These are phyloP conservation scores for Heteronetta atricapilla DNA, from an alignment of 2,113 vertebrate species.

Conservation along the genomic window DNA sequence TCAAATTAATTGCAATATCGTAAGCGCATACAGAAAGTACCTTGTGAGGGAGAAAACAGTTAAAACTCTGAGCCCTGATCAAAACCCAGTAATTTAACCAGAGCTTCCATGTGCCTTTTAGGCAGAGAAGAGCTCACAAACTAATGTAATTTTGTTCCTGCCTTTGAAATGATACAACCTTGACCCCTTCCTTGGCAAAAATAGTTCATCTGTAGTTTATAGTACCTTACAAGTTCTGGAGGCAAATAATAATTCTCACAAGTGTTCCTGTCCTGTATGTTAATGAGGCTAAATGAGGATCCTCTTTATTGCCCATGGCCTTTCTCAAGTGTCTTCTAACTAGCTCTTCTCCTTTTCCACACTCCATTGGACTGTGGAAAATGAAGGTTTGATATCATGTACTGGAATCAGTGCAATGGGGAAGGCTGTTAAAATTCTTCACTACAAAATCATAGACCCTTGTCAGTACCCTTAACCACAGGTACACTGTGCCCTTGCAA, in stretches of 20 bases:
- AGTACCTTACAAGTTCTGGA: not conserved
- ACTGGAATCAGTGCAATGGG: not conserved
- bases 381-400: constrained; percentile 18
- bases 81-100: not conserved
- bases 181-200: constrained; percentile 36
- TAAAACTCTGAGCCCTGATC: not conserved
- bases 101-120: not conserved
- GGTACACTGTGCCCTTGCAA: constrained; percentile 31
- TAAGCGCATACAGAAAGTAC: not conserved
- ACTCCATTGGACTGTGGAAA: constrained; percentile 57
- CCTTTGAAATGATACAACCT: not conserved
- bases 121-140: not conserved
- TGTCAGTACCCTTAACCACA: not conserved
- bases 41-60: not conserved
- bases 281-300: constrained; percentile 61
- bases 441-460: not conserved
- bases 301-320: constrained; percentile 40
- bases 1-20: not conserved
- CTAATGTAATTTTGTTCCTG: not conserved
- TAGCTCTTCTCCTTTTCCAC: constrained; percentile 38
- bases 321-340: constrained; percentile 30
- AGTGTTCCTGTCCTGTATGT: not conserved
- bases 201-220: constrained; percentile 12
- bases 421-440: constrained; percentile 37
- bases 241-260: constrained; percentile 49